Percentiles rank a stretch among this genome's conserved stretches.
Evolutionary conservation across 2,797 vertebrate genomes (phyloP).

Genomic region (Characodon lateralis): DNA sequence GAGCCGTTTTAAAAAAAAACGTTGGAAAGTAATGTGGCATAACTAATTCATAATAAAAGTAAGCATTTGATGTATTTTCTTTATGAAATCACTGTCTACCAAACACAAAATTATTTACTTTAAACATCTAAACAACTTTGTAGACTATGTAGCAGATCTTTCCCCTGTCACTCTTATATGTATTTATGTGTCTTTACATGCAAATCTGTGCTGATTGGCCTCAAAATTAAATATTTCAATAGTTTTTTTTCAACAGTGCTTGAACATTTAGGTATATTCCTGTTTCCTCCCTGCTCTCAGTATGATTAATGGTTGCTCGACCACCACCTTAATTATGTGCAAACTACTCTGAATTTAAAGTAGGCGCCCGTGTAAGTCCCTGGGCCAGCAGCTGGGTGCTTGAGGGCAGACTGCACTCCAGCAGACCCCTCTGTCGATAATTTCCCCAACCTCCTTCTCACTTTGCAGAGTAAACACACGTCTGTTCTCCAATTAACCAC

Average conservation of each 20-base stretch:
- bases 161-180: background rate
- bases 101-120: background rate
- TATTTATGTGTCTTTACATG: background rate
- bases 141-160: too few relatives aligned
- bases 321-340: conserved; percentile 59
- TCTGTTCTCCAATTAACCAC: conserved; percentile 68
- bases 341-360: conserved; percentile 52
- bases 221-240: conserved; percentile 22
- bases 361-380: conserved; percentile 26
- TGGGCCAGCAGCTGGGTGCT: conserved; percentile 42
- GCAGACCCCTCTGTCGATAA: conserved; percentile 60
- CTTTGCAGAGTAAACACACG: conserved; percentile 72
- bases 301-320: conserved; percentile 38
- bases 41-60: background rate
- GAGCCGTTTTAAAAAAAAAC: background rate
- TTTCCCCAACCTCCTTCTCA: conserved; percentile 70
- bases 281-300: conserved; percentile 25
- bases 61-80: background rate
- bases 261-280: conserved; percentile 32
- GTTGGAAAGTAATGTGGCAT: background rate
- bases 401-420: conserved; percentile 45
- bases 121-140: background rate
- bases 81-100: background rate
- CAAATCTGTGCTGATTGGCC: background rate
- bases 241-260: conserved; percentile 21